These are phyloP conservation scores for Ictalurus furcatus DNA, from an alignment of 2,113 vertebrate species.

Conservation along the genomic window DNA sequence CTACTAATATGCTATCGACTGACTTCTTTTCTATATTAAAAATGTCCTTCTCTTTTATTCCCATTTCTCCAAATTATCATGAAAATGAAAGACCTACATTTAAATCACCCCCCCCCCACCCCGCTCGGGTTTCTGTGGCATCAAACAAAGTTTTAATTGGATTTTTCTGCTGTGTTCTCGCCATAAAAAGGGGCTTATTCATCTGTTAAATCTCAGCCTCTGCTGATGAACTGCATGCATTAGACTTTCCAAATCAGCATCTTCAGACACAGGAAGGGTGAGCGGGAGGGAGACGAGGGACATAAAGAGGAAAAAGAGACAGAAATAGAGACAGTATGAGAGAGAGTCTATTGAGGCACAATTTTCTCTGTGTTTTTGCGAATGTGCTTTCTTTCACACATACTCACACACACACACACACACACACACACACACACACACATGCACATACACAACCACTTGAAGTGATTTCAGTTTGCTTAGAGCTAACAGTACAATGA, in stretches of 20 bases:
- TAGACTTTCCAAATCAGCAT: slow-evolving; percentile 53
- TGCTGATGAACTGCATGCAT: slow-evolving; percentile 55
- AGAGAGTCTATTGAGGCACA: slow-evolving; percentile 33
- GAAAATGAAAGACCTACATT: slow-evolving; percentile 70
- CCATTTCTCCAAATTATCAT: slow-evolving; percentile 64
- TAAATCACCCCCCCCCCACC: slow-evolving; percentile 54
- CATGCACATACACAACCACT: slow-evolving; percentile 30
- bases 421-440: slow-evolving; percentile 2
- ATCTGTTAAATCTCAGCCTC: slow-evolving; percentile 62
- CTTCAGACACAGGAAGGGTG: slow-evolving; percentile 40
- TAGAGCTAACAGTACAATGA: slow-evolving; percentile 73
- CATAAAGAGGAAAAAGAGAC: slow-evolving; percentile 25
- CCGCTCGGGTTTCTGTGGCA: slow-evolving; percentile 55
- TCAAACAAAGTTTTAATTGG: slow-evolving; percentile 75
- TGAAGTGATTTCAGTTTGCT: slow-evolving; percentile 59
- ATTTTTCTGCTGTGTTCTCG: slow-evolving; percentile 60
- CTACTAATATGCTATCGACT: slow-evolving; percentile 33
- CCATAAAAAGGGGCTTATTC: slow-evolving; percentile 67
- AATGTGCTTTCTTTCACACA: slow-evolving; percentile 7
- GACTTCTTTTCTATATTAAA: slow-evolving; percentile 38
- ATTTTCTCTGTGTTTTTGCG: slow-evolving; percentile 38
- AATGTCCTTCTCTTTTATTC: slow-evolving; percentile 52
- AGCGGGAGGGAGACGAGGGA: slow-evolving; percentile 22
- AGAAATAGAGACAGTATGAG: slow-evolving; percentile 23
- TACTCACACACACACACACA: neutral